Conservation (phyloP, 2,797 vertebrate genomes). For the Trematomus bernacchii region DNA sequence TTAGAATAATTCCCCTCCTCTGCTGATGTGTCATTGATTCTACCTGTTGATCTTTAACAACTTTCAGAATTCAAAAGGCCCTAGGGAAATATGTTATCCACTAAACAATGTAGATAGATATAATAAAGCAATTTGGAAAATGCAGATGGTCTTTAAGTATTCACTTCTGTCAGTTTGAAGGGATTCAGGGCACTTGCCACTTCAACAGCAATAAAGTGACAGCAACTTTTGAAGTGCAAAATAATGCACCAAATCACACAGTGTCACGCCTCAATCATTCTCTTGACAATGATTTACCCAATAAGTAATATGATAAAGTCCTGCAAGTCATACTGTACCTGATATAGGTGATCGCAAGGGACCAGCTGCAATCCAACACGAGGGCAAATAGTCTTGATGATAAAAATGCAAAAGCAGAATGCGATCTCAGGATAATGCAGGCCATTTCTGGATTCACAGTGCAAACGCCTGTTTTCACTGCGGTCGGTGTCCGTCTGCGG, state of each 20-base stretch:
- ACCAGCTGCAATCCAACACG: slow-evolving; percentile 85
- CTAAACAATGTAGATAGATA: slow-evolving; percentile 36
- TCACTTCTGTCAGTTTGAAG: slow-evolving; percentile 54
- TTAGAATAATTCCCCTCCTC: slow-evolving; percentile 30
- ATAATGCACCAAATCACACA: slow-evolving; percentile 36
- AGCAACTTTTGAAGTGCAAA: slow-evolving; percentile 64
- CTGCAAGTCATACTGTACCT: slow-evolving; percentile 86
- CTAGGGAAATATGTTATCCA: slow-evolving; percentile 25
- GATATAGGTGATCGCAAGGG: slow-evolving; percentile 75
- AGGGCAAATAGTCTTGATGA: slow-evolving; percentile 74
- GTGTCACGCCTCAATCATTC: neutral
- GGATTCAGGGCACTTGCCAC: slow-evolving; percentile 59
- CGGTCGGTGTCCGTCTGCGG: slow-evolving; percentile 69
- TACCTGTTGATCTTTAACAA: slow-evolving; percentile 75
- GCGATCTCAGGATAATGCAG: slow-evolving; percentile 60
- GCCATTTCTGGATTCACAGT: slow-evolving; percentile 39
- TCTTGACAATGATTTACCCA: slow-evolving; percentile 3
- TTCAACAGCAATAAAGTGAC: slow-evolving; percentile 51
- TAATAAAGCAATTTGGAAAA: slow-evolving; percentile 47
- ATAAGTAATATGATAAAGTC: slow-evolving; percentile 36
- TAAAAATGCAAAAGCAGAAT: slow-evolving; percentile 71
- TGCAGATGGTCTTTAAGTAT: slow-evolving; percentile 48
- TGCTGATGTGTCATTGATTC: slow-evolving; percentile 37
- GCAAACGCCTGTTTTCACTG: slow-evolving; percentile 64
- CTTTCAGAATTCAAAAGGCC: slow-evolving; percentile 39